Conservation (phyloP, 2,797 vertebrate species). For the Xenopus petersii region DNA sequence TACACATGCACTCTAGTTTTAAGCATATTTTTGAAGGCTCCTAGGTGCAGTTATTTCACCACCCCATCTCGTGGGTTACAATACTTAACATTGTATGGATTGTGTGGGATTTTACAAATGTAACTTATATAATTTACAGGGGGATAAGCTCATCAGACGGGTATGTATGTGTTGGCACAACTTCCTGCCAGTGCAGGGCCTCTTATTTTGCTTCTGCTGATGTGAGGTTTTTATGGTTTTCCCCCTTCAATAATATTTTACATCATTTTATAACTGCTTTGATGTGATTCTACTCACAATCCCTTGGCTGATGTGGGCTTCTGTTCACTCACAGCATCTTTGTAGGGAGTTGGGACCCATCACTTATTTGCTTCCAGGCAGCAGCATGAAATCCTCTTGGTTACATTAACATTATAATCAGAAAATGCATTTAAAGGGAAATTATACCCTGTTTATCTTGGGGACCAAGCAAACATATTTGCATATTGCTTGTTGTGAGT, state of each 20-base stretch:
- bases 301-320: slow-evolving; percentile 42
- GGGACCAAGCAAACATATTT: no score
- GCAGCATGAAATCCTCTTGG: neutral
- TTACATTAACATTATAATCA: no score
- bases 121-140: slow-evolving; percentile 90
- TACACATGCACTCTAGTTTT: no score
- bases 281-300: slow-evolving; percentile 64
- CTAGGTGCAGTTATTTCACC: no score
- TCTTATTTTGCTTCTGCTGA: slow-evolving; percentile 60
- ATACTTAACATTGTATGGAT: neutral
- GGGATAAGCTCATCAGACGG: slow-evolving; percentile 98
- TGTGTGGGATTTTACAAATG: neutral
- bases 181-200: slow-evolving; percentile 65
- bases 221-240: slow-evolving; percentile 66
- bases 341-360: slow-evolving; percentile 42
- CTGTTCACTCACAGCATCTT: slow-evolving; percentile 38
- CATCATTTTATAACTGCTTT: slow-evolving; percentile 65
- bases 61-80: neutral
- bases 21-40: no score
- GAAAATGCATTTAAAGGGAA: no score
- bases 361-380: slow-evolving; percentile 37
- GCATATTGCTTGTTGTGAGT: no score
- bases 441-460: no score
- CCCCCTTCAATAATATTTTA: neutral
- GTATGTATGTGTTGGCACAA: slow-evolving; percentile 79